Percentiles rank a stretch among this genome's conserved stretches.
Evolutionary conservation across 1,140 invertebrate species (phyloP).

Genomic region (Pseudomyrmex sp.): DNA sequence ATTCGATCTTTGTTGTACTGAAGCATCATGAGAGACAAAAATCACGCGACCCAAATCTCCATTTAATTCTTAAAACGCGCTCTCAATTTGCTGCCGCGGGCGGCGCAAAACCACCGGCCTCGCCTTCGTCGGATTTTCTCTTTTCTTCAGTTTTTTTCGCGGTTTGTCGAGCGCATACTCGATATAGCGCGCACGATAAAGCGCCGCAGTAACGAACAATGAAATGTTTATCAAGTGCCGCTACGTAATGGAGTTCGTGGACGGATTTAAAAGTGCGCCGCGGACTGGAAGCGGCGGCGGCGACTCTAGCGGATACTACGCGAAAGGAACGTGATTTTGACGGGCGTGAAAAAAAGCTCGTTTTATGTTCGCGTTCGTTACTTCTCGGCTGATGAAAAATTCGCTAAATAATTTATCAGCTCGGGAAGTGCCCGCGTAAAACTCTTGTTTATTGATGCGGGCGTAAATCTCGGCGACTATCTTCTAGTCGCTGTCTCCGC

Average conservation of each 20-base stretch:
- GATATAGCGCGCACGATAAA: conserved; percentile 38
- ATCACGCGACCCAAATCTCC: conserved; percentile 47
- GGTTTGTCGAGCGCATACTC: conserved; percentile 35
- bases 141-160: neutral
- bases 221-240: conserved; percentile 55
- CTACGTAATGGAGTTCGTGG: conserved; percentile 33
- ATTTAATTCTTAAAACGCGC: conserved; percentile 42
- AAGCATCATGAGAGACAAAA: conserved; percentile 13
- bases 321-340: conserved; percentile 56
- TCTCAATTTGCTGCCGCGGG: conserved; percentile 1
- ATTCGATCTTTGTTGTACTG: conserved; percentile 31
- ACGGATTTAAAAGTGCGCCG: conserved; percentile 42
- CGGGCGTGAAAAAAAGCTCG: conserved; percentile 31
- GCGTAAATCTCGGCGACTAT: conserved; percentile 32
- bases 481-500: neutral
- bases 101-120: conserved; percentile 2
- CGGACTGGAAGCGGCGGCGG: neutral
- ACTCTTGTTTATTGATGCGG: conserved; percentile 31
- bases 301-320: conserved; percentile 28
- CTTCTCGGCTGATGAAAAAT: conserved; percentile 48
- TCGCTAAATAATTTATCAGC: conserved; percentile 48
- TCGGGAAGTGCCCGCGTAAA: conserved; percentile 30
- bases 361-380: conserved; percentile 35
- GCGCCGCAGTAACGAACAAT: conserved; percentile 55
- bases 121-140: neutral